Evolutionary conservation across 2,113 vertebrate genomes (phyloP).

Genomic region (Bambusicola thoracicus): DNA sequence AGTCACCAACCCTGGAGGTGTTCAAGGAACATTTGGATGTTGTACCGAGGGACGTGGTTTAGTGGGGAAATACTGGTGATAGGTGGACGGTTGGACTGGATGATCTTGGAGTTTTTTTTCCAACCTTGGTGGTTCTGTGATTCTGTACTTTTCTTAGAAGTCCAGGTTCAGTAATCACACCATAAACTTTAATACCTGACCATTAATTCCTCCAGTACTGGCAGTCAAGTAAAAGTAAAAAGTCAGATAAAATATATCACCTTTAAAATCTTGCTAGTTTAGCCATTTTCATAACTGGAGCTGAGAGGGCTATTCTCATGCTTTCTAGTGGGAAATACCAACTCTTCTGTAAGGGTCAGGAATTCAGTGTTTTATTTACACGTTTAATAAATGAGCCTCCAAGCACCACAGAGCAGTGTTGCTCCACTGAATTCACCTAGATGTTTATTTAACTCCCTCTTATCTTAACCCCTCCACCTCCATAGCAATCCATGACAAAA

Average conservation of each 20-base stretch:
- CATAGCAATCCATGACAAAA: background rate
- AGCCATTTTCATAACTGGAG: background rate
- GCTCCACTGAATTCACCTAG: background rate
- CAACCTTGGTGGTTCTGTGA: too few species aligned
- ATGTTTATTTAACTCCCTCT: background rate
- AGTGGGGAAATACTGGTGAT: too few species aligned
- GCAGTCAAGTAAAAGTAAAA: background rate
- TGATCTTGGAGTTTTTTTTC: too few species aligned
- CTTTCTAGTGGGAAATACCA: background rate
- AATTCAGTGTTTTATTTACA: background rate
- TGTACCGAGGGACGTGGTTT: too few species aligned
- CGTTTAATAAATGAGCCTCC: background rate
- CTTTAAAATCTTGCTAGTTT: constrained; percentile 1
- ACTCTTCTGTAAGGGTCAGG: background rate
- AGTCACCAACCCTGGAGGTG: too few species aligned
- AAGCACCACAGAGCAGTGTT: background rate
- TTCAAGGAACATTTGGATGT: too few species aligned
- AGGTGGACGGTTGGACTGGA: too few species aligned
- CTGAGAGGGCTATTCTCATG: background rate
- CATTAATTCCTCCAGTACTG: background rate
- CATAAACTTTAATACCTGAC: background rate
- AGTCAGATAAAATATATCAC: background rate
- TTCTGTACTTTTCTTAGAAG: background rate
- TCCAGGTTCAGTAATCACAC: background rate
- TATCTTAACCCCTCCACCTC: background rate